phyloP scores from a whole-genome alignment of 2,113 vertebrate genomes.

The Sterrhoptilus dennistouni region DNA sequence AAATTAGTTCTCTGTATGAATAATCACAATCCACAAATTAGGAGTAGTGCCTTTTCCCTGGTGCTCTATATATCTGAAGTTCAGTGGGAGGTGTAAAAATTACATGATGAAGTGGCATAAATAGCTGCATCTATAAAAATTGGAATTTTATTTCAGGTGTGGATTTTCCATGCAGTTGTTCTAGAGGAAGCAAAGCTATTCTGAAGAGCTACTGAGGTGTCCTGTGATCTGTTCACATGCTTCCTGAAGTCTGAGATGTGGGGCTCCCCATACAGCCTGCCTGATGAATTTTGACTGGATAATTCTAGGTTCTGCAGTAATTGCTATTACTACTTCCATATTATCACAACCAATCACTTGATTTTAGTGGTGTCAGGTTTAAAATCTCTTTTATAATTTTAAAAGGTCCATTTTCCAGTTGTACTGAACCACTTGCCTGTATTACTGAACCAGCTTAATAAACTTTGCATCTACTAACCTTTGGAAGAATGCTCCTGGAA shows the following conservation, averaged over 20 bases:
- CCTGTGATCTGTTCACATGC: neutral
- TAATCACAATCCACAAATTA: neutral
- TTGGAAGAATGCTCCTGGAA: neutral
- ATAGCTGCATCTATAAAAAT: neutral
- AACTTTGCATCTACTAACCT: neutral
- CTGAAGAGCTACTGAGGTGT: neutral
- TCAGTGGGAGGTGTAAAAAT: neutral
- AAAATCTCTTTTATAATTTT: neutral
- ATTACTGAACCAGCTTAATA: neutral
- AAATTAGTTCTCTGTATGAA: neutral
- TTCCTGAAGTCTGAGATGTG: neutral
- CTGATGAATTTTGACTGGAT: neutral
- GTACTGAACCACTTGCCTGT: neutral
- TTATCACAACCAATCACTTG: neutral
- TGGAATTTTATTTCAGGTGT: neutral
- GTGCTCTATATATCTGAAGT: neutral
- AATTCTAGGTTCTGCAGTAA: neutral
- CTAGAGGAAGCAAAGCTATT: neutral
- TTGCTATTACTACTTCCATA: neutral
- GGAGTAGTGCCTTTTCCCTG: neutral
- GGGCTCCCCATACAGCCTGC: neutral
- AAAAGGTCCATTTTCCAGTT: neutral
- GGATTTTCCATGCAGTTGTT: neutral
- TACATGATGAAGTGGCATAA: neutral
- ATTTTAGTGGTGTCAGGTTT: neutral